A percentile compares a stretch with the other conserved stretches of the same genome.
These are phyloP conservation scores for Emesis russula DNA, from an alignment of 2,888 invertebrate species.

Conservation along the genomic window DNA sequence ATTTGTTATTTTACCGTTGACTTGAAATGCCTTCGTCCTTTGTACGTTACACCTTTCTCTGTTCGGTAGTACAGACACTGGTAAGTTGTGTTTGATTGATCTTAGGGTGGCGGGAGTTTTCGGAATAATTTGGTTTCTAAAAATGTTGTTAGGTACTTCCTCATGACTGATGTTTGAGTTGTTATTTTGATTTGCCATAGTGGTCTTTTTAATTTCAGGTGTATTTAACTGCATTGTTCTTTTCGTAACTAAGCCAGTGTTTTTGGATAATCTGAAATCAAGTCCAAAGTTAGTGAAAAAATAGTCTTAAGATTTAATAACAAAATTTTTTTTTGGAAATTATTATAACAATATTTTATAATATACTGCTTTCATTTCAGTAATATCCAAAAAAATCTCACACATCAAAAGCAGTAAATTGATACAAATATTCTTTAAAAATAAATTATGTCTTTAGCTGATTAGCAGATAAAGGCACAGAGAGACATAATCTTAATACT, in stretches of 20 bases:
- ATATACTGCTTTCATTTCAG: no score
- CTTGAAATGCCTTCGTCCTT: background rate
- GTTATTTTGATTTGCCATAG: background rate
- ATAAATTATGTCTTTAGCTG: no score
- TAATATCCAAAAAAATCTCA: no score
- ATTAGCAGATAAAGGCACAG: no score
- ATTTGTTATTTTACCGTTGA: no score
- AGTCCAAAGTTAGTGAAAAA: background rate
- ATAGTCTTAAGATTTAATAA: no score
- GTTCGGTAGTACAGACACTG: background rate
- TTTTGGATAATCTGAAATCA: background rate
- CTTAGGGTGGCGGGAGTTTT: background rate
- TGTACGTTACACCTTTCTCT: background rate
- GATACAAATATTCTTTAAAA: no score
- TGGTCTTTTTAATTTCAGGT: background rate
- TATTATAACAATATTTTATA: no score
- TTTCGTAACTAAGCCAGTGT: background rate
- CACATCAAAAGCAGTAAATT: no score
- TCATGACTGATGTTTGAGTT: background rate
- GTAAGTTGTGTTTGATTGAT: constrained; percentile 1
- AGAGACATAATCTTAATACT: no score
- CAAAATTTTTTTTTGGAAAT: no score
- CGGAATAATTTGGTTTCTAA: background rate
- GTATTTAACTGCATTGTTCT: background rate
- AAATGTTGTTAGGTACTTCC: background rate